phyloP scores from a whole-genome alignment of 2,888 invertebrate species.

The Lasioglossum villosulum region DNA sequence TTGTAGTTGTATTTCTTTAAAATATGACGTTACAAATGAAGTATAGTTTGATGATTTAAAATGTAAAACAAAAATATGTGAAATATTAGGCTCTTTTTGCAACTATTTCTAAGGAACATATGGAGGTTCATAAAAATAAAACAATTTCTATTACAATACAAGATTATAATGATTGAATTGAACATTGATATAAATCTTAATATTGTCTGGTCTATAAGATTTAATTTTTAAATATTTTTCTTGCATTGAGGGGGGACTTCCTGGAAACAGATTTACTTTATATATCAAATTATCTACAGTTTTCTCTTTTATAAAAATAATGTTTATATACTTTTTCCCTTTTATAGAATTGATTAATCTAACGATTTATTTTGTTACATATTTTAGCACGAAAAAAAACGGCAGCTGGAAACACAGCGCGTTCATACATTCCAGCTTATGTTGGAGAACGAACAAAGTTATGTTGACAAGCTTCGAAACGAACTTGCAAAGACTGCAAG shows the following conservation, averaged over 20 bases:
- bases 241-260: background rate
- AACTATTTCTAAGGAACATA: too few species aligned
- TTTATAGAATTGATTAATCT: background rate
- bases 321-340: background rate
- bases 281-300: background rate
- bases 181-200: background rate
- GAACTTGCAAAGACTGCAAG: conserved; percentile 86
- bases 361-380: conserved; percentile 18
- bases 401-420: conserved; percentile 93
- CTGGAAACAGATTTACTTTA: background rate
- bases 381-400: conserved; percentile 92
- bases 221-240: background rate
- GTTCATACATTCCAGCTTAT: conserved; percentile 94
- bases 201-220: background rate
- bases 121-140: background rate
- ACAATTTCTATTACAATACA: background rate
- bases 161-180: background rate
- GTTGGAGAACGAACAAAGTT: conserved; percentile 94
- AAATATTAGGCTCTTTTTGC: too few species aligned
- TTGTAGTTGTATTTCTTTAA: background rate
- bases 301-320: background rate
- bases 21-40: background rate
- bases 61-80: background rate
- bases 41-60: too few species aligned
- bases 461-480: conserved; percentile 91